Evolutionary conservation across 2,888 invertebrate species (phyloP).

Genomic region (Pachliopta kotzebuea): DNA sequence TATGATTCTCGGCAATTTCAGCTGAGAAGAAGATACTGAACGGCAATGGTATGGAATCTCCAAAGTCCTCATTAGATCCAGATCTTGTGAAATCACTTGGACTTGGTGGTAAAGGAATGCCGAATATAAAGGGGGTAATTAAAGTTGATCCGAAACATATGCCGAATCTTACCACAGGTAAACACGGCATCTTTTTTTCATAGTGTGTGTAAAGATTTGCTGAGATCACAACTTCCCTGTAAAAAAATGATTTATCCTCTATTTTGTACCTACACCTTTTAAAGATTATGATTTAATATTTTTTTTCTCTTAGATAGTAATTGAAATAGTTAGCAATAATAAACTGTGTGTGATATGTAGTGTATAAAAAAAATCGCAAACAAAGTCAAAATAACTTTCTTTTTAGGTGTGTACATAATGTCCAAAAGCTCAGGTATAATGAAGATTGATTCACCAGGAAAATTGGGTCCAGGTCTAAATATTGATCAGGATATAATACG

Average conservation of each 20-base stretch:
- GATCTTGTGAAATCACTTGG: conserved; percentile 79
- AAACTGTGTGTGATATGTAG: not conserved
- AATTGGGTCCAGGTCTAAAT: conserved; percentile 72
- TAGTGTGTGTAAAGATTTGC: not conserved
- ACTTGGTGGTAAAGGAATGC: conserved; percentile 75
- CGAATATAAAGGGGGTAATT: conserved; percentile 84
- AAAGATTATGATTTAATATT: too few relatives aligned
- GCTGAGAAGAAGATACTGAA: conserved; percentile 72
- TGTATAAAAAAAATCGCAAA: not conserved
- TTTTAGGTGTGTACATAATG: conserved; percentile 87
- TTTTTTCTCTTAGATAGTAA: too few relatives aligned
- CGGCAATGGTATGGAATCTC: conserved; percentile 59
- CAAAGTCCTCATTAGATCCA: conserved; percentile 70
- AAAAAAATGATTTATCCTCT: too few relatives aligned
- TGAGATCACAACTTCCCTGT: not conserved
- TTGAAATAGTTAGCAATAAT: too few relatives aligned
- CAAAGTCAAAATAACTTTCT: not conserved
- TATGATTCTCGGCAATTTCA: conserved; percentile 35
- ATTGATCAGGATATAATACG: conserved; percentile 75
- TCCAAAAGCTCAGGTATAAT: conserved; percentile 88
- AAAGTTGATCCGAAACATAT: conserved; percentile 88
- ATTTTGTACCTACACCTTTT: too few relatives aligned
- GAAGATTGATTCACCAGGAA: conserved; percentile 84
- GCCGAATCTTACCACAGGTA: conserved; percentile 80
- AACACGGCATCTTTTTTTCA: conserved; percentile 32